Percentiles rank a stretch among this genome's conserved stretches.
Conservation (phyloP, 2,888 invertebrate genomes). For the Punctoribates punctum region DNA sequence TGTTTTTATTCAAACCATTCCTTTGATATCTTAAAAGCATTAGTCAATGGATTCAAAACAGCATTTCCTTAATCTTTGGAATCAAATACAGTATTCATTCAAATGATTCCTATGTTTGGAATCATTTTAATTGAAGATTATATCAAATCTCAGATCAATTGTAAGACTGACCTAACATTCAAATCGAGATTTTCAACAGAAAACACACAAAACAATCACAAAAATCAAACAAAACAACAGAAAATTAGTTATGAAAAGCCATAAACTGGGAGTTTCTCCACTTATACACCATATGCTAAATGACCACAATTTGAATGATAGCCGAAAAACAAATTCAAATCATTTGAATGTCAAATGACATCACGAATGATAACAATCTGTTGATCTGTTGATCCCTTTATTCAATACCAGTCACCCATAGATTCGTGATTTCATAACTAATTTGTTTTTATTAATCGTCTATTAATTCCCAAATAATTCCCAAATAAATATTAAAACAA, state of each 20-base stretch:
- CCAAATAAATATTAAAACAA: background rate
- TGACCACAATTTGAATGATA: background rate
- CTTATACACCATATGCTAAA: background rate
- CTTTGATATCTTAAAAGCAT: background rate
- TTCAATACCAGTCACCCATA: background rate
- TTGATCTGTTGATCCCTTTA: background rate
- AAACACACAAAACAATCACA: background rate
- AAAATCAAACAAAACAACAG: too few relatives aligned
- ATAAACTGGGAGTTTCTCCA: background rate
- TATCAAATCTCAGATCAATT: conserved; percentile 19
- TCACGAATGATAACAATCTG: background rate
- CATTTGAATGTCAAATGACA: background rate
- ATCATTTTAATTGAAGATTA: background rate
- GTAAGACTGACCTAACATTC: background rate
- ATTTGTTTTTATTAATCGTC: background rate
- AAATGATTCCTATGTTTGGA: background rate
- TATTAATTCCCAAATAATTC: background rate
- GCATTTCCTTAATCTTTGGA: conserved; percentile 23
- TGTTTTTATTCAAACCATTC: conserved; percentile 19
- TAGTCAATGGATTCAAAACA: background rate
- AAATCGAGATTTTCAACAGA: conserved; percentile 15
- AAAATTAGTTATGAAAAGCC: background rate
- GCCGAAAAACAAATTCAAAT: background rate
- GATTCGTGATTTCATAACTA: background rate
- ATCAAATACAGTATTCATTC: background rate